Evolutionary conservation across 2,797 vertebrate genomes (phyloP), one percentile per base, ranked within the genome.

Genomic region (Gallinago stenura): DNA sequence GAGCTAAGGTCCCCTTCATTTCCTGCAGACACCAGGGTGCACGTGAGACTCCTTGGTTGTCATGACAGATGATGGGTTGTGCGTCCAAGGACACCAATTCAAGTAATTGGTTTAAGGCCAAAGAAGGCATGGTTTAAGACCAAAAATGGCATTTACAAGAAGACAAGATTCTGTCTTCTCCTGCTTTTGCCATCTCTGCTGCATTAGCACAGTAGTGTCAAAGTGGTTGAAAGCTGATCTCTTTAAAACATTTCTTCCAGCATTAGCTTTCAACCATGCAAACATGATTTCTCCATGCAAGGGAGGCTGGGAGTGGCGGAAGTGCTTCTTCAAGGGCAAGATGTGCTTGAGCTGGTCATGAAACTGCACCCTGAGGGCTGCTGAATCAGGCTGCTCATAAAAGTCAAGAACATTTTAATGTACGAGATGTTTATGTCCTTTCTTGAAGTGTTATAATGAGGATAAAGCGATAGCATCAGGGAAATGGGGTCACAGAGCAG

Each of bases 351-450:
- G 48, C 62, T 53, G 58, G 58, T 92, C 88, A 25, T 77, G 89
- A 84, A 94, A 73, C 62, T 68, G 64, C 33, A 28, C 48, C 64
- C 80, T 21, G 41, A 95, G 91, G 88, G 80, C 81, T 90, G 68
- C 90, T 90, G 82, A 89, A 89, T 95, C 78, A 79, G 80, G 19
- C 53, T 83, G 68, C 58, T 93, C 7, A 0, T 89, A 89, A 90
- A 95, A 94, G 94, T 73, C 90, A 90, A 83, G 83, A 82, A 77
- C 57, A 20, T 95, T 93, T 90, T 94, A 78, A 87, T 68, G 31
- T 73, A 43, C 0, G 9, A 90, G 68, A 61, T 90, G 66, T 93
- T 94, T 92, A 54, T 89, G 43, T 87, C 62, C 46, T 81, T 83
- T 83, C 82, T 78, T 96, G 76, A 89, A 78, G 68, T 65, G 91